A percentile compares a stretch with the other conserved stretches of the same genome.
phyloP scores from a whole-genome alignment of 2,113 vertebrate genomes.

The Aleadryas rufinucha region DNA sequence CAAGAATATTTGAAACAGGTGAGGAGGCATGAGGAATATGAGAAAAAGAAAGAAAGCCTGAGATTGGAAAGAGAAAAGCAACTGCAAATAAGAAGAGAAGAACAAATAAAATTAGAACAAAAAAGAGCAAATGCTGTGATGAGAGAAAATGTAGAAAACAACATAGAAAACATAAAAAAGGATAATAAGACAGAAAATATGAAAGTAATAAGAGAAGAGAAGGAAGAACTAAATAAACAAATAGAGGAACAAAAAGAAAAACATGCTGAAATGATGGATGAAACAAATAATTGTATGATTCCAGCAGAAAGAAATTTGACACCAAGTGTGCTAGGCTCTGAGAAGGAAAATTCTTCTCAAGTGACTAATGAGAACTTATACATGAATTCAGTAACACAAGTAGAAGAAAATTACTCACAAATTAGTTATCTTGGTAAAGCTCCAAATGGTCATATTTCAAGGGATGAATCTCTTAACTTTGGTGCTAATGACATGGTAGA shows the following conservation, averaged over 20 bases:
- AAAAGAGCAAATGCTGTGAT: not conserved
- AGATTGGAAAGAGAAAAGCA: constrained; percentile 56
- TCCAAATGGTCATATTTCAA: not conserved
- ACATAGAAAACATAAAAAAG: not conserved
- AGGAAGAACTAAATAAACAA: not conserved
- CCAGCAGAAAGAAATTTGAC: not conserved
- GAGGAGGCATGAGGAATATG: constrained; percentile 59
- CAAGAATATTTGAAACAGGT: constrained; percentile 38
- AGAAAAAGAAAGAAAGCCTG: constrained; percentile 66
- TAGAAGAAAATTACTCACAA: constrained; percentile 8
- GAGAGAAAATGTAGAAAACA: not conserved
- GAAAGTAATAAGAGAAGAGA: not conserved
- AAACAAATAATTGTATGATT: not conserved
- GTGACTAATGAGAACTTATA: not conserved
- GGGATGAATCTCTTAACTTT: not conserved
- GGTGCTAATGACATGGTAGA: not conserved
- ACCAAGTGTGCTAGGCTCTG: not conserved
- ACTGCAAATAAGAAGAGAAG: constrained; percentile 5
- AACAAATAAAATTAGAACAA: not conserved
- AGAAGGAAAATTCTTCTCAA: not conserved
- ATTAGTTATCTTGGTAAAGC: not conserved
- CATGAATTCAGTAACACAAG: not conserved
- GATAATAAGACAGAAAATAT: not conserved
- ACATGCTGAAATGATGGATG: not conserved
- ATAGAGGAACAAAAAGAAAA: not conserved